Base-by-base conservation (phyloP, 2,888 invertebrate genomes). In the Oscheius sp. region DNA sequence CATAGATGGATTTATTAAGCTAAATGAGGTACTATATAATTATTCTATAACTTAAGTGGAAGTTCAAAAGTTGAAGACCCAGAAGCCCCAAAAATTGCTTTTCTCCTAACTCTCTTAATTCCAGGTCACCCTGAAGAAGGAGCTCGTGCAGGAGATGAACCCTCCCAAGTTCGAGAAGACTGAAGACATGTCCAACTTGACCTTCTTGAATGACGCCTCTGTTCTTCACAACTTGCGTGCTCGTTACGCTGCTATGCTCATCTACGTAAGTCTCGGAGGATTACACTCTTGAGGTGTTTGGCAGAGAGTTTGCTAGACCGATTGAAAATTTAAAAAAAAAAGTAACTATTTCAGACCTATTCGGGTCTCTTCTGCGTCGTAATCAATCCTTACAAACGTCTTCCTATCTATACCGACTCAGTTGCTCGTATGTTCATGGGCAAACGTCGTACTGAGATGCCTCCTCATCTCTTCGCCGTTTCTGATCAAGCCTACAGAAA, bases 391-490 rank as follows among this genome's bases (percentile, higher is more conserved):
- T 84, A 84, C 80, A 84, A 84, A 73, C 80, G 84, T 71, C 80
- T 84, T 56, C 84, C 84, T 38, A 84, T 84, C 75, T 84, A 84
- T 79, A 84, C 84, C 59, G 84, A 84, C 67, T 78, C 84, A 4
- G 80, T 74, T 8, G 75, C 73, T 36, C 70, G 76, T 30, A 91
- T 96, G 89, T 98, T 95, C 93, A 92, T 95, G 90, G 96, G 97
- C 89, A 96, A 94, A 91, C 93, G 97, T 90, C 93, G 95, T 90
- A 94, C 92, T 90, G 98, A 98, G 91, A 96, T 98, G 88, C 98
- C 98, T 87, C 98, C 98, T 85, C 98, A 98, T 90, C 93, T 98
- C 90, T 99, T 98, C 90, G 95, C 97, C 90, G 95, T 98, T 90
- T 95, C 97, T 91, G 98, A 98, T 89, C 96, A 95, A 89, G 85